phyloP scores from a whole-genome alignment of 2,888 invertebrate species.

The Zele albiditarsus region DNA sequence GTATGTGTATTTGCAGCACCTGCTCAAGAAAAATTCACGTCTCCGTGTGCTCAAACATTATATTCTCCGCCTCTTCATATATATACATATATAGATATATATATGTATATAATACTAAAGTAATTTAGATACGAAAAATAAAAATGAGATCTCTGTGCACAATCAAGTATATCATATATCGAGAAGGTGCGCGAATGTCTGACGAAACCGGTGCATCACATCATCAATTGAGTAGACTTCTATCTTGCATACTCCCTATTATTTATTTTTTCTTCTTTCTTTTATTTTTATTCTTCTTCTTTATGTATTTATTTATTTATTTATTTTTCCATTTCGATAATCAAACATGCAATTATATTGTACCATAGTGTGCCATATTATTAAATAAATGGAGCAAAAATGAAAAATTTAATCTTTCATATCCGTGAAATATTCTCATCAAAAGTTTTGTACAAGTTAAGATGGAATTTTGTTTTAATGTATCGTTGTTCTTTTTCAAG shows the following conservation, averaged over 20 bases:
- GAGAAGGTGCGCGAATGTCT: conserved; percentile 27
- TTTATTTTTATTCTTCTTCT: not conserved
- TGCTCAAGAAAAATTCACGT: conserved; percentile 10
- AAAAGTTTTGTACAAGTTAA: not conserved
- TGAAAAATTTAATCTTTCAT: not conserved
- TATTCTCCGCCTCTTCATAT: conserved; percentile 12
- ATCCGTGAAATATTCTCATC: not conserved
- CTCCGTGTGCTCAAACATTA: conserved; percentile 3
- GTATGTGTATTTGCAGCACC: not conserved
- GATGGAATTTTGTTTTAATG: not conserved
- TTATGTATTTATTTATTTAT: not conserved
- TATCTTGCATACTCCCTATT: not conserved
- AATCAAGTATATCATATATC: conserved; percentile 17
- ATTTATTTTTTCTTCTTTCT: too few species aligned
- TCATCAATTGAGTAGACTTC: conserved; percentile 25
- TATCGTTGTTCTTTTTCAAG: not conserved
- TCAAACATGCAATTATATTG: conserved; percentile 55
- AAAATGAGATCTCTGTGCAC: conserved; percentile 6
- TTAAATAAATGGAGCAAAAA: conserved; percentile 2
- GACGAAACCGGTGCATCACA: conserved; percentile 34
- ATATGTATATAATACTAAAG: conserved; percentile 30
- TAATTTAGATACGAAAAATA: conserved; percentile 52
- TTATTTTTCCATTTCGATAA: conserved; percentile 53
- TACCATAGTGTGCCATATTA: conserved; percentile 19
- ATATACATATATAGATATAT: not conserved